Evolutionary conservation across 2,888 invertebrate genomes (phyloP).

Genomic region (Neoascia interrupta): DNA sequence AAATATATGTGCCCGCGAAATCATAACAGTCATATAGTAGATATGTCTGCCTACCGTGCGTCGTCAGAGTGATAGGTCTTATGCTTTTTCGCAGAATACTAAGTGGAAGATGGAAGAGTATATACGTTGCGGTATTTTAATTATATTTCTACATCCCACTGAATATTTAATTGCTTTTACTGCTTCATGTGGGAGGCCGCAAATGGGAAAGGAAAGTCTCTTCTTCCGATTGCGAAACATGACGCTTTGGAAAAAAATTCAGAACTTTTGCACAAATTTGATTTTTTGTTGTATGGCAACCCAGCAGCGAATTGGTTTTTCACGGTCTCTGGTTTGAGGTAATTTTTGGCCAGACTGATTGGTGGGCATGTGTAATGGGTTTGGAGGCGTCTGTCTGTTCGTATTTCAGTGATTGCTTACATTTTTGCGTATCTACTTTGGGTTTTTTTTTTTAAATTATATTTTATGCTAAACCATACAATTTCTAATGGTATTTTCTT

Average conservation of each 20-base stretch:
- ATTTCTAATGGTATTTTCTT: slow-evolving; percentile 27
- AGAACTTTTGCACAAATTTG: background rate
- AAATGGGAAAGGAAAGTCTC: background rate
- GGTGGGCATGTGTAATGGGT: slow-evolving; percentile 3
- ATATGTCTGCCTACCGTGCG: too few relatives aligned
- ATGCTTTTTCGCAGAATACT: slow-evolving; percentile 55
- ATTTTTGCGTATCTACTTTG: background rate
- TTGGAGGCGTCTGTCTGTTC: background rate
- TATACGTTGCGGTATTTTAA: slow-evolving; percentile 64
- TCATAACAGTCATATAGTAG: too few relatives aligned
- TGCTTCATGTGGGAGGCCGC: background rate
- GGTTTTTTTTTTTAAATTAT: background rate
- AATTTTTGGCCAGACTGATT: slow-evolving; percentile 10
- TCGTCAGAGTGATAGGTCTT: slow-evolving; percentile 25
- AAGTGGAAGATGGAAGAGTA: slow-evolving; percentile 28
- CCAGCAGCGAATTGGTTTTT: background rate
- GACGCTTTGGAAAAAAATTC: background rate
- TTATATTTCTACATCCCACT: slow-evolving; percentile 40
- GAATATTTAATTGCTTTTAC: slow-evolving; percentile 49
- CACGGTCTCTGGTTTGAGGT: background rate
- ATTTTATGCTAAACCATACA: slow-evolving; percentile 3
- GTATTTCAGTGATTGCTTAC: slow-evolving; percentile 20
- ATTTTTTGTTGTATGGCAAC: background rate
- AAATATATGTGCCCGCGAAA: slow-evolving; percentile 7
- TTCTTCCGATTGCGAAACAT: background rate